phyloP scores from a whole-genome alignment of 1,140 invertebrate genomes.

The Brachionus plicatilis region DNA sequence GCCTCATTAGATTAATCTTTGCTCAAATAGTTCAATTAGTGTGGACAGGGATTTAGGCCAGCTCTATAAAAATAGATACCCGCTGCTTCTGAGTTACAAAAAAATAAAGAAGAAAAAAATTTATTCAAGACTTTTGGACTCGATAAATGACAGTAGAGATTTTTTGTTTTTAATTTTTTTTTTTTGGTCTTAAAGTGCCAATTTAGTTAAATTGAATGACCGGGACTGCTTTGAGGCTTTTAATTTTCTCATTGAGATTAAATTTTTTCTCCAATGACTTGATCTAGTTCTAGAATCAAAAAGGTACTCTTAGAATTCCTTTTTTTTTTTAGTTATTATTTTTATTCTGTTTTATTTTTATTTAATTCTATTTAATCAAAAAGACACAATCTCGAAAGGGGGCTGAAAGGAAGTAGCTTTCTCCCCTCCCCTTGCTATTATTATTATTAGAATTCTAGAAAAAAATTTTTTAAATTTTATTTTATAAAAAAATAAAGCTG shows the following conservation, averaged over 20 bases:
- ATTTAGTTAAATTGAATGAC: neutral
- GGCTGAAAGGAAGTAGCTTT: no score
- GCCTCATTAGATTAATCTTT: neutral
- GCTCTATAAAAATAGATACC: neutral
- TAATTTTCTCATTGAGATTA: neutral
- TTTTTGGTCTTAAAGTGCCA: neutral
- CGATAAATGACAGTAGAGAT: neutral
- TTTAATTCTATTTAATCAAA: no score
- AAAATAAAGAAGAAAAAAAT: neutral
- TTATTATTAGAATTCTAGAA: no score
- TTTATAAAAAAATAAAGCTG: neutral
- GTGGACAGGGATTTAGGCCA: neutral
- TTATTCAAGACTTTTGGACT: neutral
- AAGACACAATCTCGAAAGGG: no score
- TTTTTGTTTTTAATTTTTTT: neutral
- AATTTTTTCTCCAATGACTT: neutral
- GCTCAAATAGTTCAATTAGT: neutral
- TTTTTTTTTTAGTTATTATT: no score
- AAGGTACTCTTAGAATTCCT: neutral
- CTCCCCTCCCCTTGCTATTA: no score
- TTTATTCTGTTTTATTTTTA: no score
- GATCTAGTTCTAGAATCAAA: neutral
- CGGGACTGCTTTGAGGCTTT: neutral
- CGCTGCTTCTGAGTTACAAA: neutral
- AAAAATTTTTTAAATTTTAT: neutral